These are phyloP conservation scores for Galaxea fascicularis DNA, from an alignment of 92 coral and sea anemone genomes.

Conservation along the genomic window DNA sequence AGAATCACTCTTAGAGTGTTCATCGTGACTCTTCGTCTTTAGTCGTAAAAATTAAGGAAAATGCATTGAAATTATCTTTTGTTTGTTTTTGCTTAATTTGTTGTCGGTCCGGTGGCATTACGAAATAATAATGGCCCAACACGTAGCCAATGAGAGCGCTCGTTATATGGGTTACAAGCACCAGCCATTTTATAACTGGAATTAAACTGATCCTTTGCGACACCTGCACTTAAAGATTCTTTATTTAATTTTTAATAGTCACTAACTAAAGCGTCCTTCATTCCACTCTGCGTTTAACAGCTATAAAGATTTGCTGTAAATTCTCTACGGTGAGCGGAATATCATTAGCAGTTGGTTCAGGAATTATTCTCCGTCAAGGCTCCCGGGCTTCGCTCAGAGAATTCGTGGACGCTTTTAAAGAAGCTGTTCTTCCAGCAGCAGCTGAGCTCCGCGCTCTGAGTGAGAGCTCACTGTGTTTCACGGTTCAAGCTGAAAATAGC, in stretches of 20 bases:
- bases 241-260: too few species aligned
- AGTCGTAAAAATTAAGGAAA: too few species aligned
- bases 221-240: not conserved
- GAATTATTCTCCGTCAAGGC: not conserved
- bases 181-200: too few species aligned
- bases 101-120: too few species aligned
- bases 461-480: conserved; percentile 5
- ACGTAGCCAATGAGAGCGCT: too few species aligned
- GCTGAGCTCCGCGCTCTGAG: not conserved
- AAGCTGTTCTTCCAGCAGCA: conserved; percentile 3
- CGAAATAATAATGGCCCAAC: too few species aligned
- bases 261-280: not conserved
- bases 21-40: too few species aligned
- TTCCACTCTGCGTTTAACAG: not conserved
- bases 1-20: too few species aligned
- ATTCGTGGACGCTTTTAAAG: not conserved
- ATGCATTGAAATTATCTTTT: too few species aligned
- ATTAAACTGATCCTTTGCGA: not conserved
- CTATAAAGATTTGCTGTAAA: not conserved
- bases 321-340: not conserved
- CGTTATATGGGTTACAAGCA: too few species aligned
- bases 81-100: too few species aligned
- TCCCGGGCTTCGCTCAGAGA: not conserved
- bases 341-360: not conserved
- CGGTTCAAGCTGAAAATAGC: conserved; percentile 11